Conservation (phyloP, 2,888 invertebrate genomes). For the Linyphia triangularis region DNA sequence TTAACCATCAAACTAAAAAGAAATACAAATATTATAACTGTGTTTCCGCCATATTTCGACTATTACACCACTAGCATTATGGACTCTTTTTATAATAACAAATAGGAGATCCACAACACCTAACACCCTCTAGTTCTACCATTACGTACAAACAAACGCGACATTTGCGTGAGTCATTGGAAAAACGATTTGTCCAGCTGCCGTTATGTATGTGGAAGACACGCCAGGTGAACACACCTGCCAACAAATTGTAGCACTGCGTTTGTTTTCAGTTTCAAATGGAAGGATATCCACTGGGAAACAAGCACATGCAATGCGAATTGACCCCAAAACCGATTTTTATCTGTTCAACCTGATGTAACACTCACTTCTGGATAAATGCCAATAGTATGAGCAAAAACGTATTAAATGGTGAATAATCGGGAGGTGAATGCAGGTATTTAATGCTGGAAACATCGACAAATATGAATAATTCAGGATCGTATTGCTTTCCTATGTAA, state of each 20-base stretch:
- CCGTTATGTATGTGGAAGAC: slow-evolving; percentile 25
- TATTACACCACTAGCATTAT: background rate
- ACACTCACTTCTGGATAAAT: background rate
- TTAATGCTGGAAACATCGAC: too few species aligned
- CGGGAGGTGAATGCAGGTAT: too few species aligned
- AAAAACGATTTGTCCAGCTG: slow-evolving; percentile 54
- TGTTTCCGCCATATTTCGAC: slow-evolving; percentile 2
- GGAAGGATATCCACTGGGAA: slow-evolving; percentile 30
- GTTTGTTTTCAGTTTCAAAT: background rate
- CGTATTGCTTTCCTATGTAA: too few species aligned
- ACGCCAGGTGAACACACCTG: slow-evolving; percentile 65
- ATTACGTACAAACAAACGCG: background rate
- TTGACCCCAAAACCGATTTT: slow-evolving; percentile 59
- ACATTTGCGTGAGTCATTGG: slow-evolving; percentile 41
- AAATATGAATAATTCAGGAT: too few species aligned
- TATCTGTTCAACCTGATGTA: slow-evolving; percentile 1
- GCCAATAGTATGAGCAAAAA: too few species aligned
- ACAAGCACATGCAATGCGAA: slow-evolving; percentile 13
- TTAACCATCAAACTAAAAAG: too few species aligned
- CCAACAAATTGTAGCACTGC: slow-evolving; percentile 1
- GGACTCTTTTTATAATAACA: slow-evolving; percentile 5
- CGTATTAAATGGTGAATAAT: too few species aligned
- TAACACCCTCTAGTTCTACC: background rate
- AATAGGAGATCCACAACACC: background rate
- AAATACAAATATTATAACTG: too few species aligned